Evolutionary conservation across 2,888 invertebrate genomes (phyloP).

Genomic region (Hypselothyrea guttata): DNA sequence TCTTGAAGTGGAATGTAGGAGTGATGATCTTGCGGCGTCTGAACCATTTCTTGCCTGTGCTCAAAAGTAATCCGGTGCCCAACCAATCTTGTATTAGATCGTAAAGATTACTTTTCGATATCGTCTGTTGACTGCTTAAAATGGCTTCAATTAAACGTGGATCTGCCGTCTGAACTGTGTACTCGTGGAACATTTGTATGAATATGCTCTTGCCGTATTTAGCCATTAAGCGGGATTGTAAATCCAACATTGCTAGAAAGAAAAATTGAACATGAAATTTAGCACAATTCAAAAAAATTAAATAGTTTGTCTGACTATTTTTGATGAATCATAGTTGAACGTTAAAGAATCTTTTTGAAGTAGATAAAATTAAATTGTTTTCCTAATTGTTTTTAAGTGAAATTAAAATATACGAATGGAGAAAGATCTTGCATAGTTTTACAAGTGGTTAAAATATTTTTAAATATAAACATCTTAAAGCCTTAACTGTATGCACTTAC

Average conservation of each 20-base stretch:
- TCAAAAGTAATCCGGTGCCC: conserved; percentile 79
- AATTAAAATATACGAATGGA: too few relatives aligned
- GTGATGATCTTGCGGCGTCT: conserved; percentile 86
- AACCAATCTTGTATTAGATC: conserved; percentile 75
- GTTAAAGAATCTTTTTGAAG: too few relatives aligned
- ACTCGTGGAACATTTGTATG: conserved; percentile 33
- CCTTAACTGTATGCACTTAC: conserved; percentile 46
- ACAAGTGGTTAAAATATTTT: too few relatives aligned
- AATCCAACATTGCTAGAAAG: conserved; percentile 46
- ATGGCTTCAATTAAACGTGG: conserved; percentile 81
- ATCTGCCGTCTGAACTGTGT: conserved; percentile 52
- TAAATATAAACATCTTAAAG: too few relatives aligned
- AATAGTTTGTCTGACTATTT: too few relatives aligned
- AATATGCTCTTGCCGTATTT: conserved; percentile 40
- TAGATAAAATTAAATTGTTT: too few relatives aligned
- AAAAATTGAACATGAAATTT: too few relatives aligned
- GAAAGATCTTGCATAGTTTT: too few relatives aligned
- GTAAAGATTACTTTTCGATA: conserved; percentile 77
- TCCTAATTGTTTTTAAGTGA: too few relatives aligned
- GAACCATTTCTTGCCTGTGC: conserved; percentile 85
- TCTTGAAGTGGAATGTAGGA: conserved; percentile 91
- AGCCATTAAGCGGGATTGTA: conserved; percentile 34
- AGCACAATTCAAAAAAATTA: too few relatives aligned
- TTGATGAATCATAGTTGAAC: too few relatives aligned
- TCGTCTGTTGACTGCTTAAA: conserved; percentile 73